Evolutionary conservation across 2,113 vertebrate species (phyloP).

Genomic region (Motacilla alba): DNA sequence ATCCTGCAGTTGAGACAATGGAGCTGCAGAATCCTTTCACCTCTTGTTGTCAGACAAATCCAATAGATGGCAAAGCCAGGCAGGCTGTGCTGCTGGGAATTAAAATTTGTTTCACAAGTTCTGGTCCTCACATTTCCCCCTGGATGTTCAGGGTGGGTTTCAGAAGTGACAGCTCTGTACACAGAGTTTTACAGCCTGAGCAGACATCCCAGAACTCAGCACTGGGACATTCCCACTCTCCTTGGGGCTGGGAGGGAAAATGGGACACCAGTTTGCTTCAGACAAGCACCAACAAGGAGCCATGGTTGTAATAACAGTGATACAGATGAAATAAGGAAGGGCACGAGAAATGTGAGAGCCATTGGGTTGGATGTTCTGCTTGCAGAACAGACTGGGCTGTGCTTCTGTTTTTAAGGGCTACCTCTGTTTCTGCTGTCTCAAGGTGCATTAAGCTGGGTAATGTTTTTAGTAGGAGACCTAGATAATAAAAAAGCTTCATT

Average conservation of each 20-base stretch:
- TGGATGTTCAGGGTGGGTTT: not conserved
- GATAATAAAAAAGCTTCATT: not conserved
- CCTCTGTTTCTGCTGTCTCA: not conserved
- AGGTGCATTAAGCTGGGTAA: not conserved
- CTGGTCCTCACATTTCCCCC: not conserved
- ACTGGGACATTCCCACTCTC: not conserved
- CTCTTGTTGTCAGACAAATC: constrained; percentile 76
- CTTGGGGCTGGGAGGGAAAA: not conserved
- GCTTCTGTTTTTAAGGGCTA: not conserved
- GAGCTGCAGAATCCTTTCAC: constrained; percentile 75
- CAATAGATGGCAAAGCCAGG: constrained; percentile 66
- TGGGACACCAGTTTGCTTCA: not conserved
- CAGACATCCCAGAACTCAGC: accelerated
- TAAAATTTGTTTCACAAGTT: constrained; percentile 51
- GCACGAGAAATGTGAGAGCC: not conserved
- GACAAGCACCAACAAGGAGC: not conserved
- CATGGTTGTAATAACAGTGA: accelerated
- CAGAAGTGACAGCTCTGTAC: not conserved
- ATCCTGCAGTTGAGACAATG: constrained; percentile 76
- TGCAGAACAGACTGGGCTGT: not conserved
- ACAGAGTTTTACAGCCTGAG: not conserved
- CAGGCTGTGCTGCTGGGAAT: constrained; percentile 53
- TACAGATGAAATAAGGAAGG: not conserved
- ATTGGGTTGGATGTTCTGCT: not conserved
- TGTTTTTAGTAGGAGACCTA: not conserved